phyloP scores from a whole-genome alignment of 2,888 invertebrate species.

The Trypoxylon attenuatum region DNA sequence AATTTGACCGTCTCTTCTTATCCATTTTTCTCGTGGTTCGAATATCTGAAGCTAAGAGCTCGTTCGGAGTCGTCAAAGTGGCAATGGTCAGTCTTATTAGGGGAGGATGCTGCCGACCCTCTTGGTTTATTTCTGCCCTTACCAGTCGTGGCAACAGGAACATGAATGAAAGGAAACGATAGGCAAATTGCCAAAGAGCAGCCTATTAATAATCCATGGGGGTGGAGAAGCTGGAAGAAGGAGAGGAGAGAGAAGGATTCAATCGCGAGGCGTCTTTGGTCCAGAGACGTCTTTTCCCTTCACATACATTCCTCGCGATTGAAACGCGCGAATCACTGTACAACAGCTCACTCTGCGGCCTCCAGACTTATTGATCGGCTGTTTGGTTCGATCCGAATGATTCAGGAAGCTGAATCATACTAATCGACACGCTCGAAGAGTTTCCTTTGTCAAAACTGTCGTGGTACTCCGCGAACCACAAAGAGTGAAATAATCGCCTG shows the following conservation, averaged over 20 bases:
- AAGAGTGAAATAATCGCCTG: too few relatives aligned
- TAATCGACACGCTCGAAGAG: too few relatives aligned
- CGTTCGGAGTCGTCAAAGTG: too few relatives aligned
- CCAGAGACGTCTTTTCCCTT: conserved; percentile 16
- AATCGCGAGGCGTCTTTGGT: conserved; percentile 27
- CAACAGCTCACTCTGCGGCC: too few relatives aligned
- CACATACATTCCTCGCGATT: conserved; percentile 5
- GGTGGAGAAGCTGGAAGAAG: conserved; percentile 33
- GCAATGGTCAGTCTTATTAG: conserved; percentile 10
- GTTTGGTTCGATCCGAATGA: neutral
- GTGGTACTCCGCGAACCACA: too few relatives aligned
- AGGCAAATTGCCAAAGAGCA: conserved; percentile 53
- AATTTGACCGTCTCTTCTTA: too few relatives aligned
- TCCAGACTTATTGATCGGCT: too few relatives aligned
- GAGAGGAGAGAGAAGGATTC: conserved; percentile 13
- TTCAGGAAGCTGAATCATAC: conserved; percentile 2
- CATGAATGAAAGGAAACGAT: conserved; percentile 57
- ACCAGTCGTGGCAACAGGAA: conserved; percentile 38
- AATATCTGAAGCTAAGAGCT: too few relatives aligned
- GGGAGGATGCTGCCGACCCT: conserved; percentile 3
- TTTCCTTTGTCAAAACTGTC: too few relatives aligned
- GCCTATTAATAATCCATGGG: conserved; percentile 47
- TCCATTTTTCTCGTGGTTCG: too few relatives aligned
- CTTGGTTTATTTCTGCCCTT: conserved; percentile 46
- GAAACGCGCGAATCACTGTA: too few relatives aligned